Base-by-base conservation (phyloP, 2,888 invertebrate species). In the Spatulosminthurus flaviceps region DNA sequence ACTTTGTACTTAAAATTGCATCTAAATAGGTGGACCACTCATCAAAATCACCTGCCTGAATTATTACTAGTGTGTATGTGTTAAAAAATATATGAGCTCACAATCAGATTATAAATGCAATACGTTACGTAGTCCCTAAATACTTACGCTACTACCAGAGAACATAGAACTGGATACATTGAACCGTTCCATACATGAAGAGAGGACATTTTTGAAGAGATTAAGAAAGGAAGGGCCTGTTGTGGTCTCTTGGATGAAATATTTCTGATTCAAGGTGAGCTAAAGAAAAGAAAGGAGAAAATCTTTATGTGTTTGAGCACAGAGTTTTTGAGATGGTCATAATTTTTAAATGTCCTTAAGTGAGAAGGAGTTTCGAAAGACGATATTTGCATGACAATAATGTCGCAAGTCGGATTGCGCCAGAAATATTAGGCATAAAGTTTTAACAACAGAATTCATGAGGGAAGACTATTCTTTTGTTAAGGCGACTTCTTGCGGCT, bases 361-460 rank as follows among this genome's bases (percentile, higher is more conserved):
- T 74, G 61, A 60, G 73, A 60, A 73, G 61, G 43, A 43, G 51
- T 51, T 72, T 73, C 28, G 64, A 64, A 74, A 67, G 76, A 81
- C 79, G 79, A 79, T 77, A 81, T 81, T 81, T 81, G 81, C 81
- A 81, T 81, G 73, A 81, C 76, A 81, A 81, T 81, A 73, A 75
- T 75, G 64, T 64, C 61, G 71, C 76, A 75, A 80, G 78, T 70
- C 72, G 70, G 70, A 71, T 78, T 74, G 70, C 21, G 43, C 78
- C 70, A 70, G 74, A 78, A 77, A 77, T 77, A 73, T 73, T 77
- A 77, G 77, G 28, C 78, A 73, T 64, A 64, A 41, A n/a, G 70
- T 42, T 51, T 51, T 51, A 51, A 51, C 51, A 51, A 51, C 51
- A 13, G 51, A 34, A 70, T 21, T 24, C 69, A 67, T 16, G 42